Evolutionary conservation across 2,888 invertebrate species (phyloP).

Genomic region (Drosophila anceps): DNA sequence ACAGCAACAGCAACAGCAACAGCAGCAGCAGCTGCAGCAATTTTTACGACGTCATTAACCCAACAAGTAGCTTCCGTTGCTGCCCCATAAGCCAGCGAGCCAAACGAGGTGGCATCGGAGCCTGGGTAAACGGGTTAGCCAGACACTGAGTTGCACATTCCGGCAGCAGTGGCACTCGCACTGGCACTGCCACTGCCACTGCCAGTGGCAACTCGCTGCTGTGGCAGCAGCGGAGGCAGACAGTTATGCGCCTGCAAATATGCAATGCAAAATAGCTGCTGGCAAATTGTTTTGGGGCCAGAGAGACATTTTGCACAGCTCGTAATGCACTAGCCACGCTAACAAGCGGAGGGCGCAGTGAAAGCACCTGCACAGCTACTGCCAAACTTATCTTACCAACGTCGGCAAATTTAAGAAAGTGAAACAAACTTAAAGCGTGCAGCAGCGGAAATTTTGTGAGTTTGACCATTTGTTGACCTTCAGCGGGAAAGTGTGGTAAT

Average conservation of each 20-base stretch:
- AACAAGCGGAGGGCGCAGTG: neutral
- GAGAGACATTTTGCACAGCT: conserved; percentile 41
- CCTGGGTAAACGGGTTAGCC: conserved; percentile 43
- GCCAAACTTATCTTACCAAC: conserved; percentile 26
- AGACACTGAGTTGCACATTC: conserved; percentile 58
- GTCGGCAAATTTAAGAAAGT: conserved; percentile 16
- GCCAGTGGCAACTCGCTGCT: conserved; percentile 2
- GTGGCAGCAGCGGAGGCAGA: conserved; percentile 29
- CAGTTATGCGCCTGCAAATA: conserved; percentile 66
- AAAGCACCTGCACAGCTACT: neutral
- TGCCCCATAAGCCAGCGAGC: conserved; percentile 25
- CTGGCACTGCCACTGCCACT: conserved; percentile 11
- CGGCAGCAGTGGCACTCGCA: conserved; percentile 17
- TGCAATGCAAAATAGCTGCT: conserved; percentile 64
- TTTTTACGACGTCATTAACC: conserved; percentile 74
- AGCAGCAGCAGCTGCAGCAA: conserved; percentile 48
- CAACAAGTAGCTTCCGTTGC: conserved; percentile 70
- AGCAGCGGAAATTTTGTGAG: neutral
- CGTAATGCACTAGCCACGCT: conserved; percentile 45
- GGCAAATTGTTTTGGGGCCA: conserved; percentile 62
- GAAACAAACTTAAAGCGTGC: neutral
- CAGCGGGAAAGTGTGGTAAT: conserved; percentile 12
- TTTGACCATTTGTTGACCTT: conserved; percentile 13
- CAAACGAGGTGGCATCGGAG: conserved; percentile 35
- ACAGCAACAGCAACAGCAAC: conserved; percentile 33